Base-by-base conservation (phyloP, 1,140 invertebrate genomes). In the Megathymus violae region DNA sequence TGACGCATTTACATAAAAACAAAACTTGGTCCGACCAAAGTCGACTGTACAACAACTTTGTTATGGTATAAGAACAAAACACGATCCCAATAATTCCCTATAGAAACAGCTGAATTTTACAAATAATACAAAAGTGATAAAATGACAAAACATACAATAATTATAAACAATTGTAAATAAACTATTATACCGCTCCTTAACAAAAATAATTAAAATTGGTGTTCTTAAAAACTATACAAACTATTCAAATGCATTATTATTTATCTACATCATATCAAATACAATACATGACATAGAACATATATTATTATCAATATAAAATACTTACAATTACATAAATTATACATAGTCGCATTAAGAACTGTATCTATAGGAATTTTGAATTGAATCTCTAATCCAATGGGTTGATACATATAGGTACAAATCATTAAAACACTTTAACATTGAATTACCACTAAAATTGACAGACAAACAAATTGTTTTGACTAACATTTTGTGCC, bases 401-500 rank as follows among this genome's bases (percentile, higher is more conserved):
- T 46, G 41, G n/a, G 6, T 43, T 10, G 27, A 27, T 27, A 27
- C 11, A 22, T 46, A 67, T 67, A 64, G 71, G 71, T 85, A 85
- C 60, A 81, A 85, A 82, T 81, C 31, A 77, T 79, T 71, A 80
- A 64, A 64, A 64, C 65, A 76, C 63, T 64, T 72, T 69, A 75
- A 74, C 67, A 51, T 69, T 75, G 73, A 74, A 84, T 80, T 83
- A 81, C 63, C 68, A 85, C 84, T 89, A 90, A 90, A 90, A 90
- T 90, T 90, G 88, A 90, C 82, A 76, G 72, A 82, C 71, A 88
- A 88, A 88, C 85, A 79, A 88, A 86, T 74, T 76, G 77, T 74
- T 82, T 69, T 65, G 67, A 76, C 80, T 86, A 90, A 88, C 81
- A 85, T 85, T 89, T 90, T 90, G 88, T 90, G 88, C 88, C 85